Evolutionary conservation across 2,113 vertebrate species (phyloP).

Genomic region (Gorsachius goisagi): DNA sequence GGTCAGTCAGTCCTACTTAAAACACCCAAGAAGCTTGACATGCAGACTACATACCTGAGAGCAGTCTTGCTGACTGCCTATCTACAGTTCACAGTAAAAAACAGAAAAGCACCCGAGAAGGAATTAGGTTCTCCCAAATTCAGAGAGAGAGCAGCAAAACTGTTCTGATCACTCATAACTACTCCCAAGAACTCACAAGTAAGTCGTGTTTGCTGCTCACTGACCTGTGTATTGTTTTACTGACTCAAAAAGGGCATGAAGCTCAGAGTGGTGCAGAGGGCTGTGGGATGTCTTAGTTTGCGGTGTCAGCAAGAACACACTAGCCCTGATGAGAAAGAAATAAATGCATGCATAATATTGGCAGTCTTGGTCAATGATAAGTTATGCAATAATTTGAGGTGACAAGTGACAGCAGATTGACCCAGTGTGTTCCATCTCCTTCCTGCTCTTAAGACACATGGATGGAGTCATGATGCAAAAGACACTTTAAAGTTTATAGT

Average conservation of each 20-base stretch:
- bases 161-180: not conserved
- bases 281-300: not conserved
- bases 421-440: not conserved
- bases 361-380: not conserved
- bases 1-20: not conserved
- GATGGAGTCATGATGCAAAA: not conserved
- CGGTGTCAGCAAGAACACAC: not conserved
- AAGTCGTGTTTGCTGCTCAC: not conserved
- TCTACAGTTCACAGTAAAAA: not conserved
- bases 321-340: not conserved
- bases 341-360: not conserved
- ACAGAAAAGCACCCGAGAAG: not conserved
- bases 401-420: constrained; percentile 20
- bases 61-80: not conserved
- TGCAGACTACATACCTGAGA: not conserved
- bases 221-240: constrained; percentile 1
- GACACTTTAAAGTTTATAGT: not conserved
- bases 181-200: not conserved
- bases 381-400: constrained; percentile 34
- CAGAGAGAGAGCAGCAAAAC: not conserved
- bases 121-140: not conserved
- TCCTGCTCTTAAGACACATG: not conserved
- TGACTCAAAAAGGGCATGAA: not conserved
- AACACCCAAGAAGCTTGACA: not conserved
- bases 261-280: not conserved